These are phyloP conservation scores for Lucilia sericata DNA, from an alignment of 1,140 invertebrate genomes.

Conservation along the genomic window DNA sequence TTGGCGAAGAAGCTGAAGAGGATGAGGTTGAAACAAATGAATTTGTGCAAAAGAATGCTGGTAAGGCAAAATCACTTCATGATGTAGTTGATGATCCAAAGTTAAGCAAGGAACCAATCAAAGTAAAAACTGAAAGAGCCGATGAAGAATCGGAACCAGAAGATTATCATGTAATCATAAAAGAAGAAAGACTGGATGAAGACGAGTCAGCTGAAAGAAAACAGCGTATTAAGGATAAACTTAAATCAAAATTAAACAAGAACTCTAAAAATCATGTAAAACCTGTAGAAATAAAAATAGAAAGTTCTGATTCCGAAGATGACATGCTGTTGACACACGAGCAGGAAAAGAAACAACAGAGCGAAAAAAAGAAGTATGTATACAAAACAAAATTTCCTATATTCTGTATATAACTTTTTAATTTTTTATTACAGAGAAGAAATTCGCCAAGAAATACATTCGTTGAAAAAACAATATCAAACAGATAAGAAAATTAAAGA, in stretches of 20 bases:
- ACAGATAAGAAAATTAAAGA: constrained; percentile 71
- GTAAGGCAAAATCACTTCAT: constrained; percentile 92
- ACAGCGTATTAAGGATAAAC: constrained; percentile 53
- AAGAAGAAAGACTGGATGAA: constrained; percentile 63
- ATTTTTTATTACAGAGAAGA: constrained; percentile 73
- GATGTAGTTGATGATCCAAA: constrained; percentile 92
- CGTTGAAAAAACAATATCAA: constrained; percentile 80
- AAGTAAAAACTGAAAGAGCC: constrained; percentile 56
- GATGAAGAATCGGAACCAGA: constrained; percentile 62
- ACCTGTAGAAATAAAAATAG: constrained; percentile 67
- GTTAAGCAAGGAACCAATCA: constrained; percentile 79
- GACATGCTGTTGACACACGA: constrained; percentile 67
- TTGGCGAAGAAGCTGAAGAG: constrained; percentile 98
- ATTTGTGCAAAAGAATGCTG: constrained; percentile 76
- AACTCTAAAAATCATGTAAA: constrained; percentile 41
- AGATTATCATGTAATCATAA: constrained; percentile 69
- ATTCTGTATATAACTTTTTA: background rate
- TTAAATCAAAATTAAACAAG: constrained; percentile 52
- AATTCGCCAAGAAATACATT: constrained; percentile 81
- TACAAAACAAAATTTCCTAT: background rate
- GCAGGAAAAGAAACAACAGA: constrained; percentile 71
- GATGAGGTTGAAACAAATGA: constrained; percentile 88
- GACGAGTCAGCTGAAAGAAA: constrained; percentile 54
- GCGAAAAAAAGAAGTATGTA: constrained; percentile 76
- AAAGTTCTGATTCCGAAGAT: constrained; percentile 78